These are phyloP conservation scores for Bellardia bayeri DNA, from an alignment of 2,888 invertebrate genomes.

Conservation along the genomic window DNA sequence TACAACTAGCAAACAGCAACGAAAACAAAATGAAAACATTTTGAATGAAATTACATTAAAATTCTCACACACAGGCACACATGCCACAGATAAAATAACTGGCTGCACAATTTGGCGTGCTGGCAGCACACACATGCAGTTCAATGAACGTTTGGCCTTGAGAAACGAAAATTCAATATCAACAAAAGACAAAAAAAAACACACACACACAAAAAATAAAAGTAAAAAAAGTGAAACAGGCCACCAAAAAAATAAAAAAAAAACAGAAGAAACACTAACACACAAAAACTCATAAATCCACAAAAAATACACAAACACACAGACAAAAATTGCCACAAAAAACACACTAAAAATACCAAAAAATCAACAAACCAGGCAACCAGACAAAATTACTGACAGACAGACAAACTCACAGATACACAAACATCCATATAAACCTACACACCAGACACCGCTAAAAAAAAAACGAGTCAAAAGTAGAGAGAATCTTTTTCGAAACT, in stretches of 20 bases:
- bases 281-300: constrained; percentile 68
- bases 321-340: constrained; percentile 53
- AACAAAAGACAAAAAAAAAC: constrained; percentile 64
- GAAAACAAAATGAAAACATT: constrained; percentile 65
- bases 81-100: constrained; percentile 11
- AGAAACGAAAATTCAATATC: constrained; percentile 77
- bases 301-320: constrained; percentile 62
- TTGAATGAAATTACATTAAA: constrained; percentile 71
- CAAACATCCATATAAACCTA: constrained; percentile 49
- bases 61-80: constrained; percentile 25
- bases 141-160: constrained; percentile 77
- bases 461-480: neutral
- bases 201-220: constrained; percentile 48
- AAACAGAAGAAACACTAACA: constrained; percentile 62
- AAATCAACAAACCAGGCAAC: constrained; percentile 63
- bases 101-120: constrained; percentile 43
- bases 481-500: constrained; percentile 43
- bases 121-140: constrained; percentile 57
- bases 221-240: constrained; percentile 46
- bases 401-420: neutral
- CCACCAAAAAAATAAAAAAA: constrained; percentile 56
- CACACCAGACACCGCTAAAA: constrained; percentile 38
- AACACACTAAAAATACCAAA: constrained; percentile 51
- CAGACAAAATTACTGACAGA: constrained; percentile 37
- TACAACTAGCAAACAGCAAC: constrained; percentile 39